A percentile compares a stretch with the other conserved stretches of the same genome.
Conservation (phyloP, 2,888 invertebrate species). For the Caenorhabditis afra region DNA sequence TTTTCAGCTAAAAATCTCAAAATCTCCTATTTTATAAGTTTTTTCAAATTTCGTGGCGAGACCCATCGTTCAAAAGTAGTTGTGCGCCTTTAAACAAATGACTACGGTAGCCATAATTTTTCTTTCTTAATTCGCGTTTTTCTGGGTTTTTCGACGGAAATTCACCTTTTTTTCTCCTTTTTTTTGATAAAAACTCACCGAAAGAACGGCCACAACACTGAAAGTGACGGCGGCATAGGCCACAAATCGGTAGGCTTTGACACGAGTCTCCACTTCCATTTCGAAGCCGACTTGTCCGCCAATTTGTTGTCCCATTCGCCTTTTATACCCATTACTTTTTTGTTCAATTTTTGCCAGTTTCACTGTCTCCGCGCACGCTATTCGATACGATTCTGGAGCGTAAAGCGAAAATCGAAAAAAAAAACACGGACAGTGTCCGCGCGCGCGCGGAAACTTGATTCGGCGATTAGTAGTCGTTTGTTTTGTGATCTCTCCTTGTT, state of each 20-base stretch:
- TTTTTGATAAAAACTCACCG: slow-evolving; percentile 34
- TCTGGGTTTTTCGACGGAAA: too few species aligned
- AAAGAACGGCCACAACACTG: slow-evolving; percentile 63
- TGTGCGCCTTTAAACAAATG: slow-evolving; percentile 2
- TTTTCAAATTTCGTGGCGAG: slow-evolving; percentile 1
- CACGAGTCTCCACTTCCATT: slow-evolving; percentile 54
- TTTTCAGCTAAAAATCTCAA: background rate
- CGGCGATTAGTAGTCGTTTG: slow-evolving; percentile 18
- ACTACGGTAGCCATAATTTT: background rate
- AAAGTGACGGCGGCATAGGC: slow-evolving; percentile 66
- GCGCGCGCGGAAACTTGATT: background rate
- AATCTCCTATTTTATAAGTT: background rate
- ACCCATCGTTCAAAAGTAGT: background rate
- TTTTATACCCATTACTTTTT: slow-evolving; percentile 30
- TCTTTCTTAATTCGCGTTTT: background rate
- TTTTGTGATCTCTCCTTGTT: slow-evolving; percentile 16
- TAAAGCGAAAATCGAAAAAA: slow-evolving; percentile 24
- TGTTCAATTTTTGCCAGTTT: too few species aligned
- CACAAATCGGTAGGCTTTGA: slow-evolving; percentile 65
- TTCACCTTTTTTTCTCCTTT: background rate
- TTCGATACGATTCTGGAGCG: slow-evolving; percentile 28
- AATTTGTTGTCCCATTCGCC: background rate
- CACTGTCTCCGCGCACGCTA: slow-evolving; percentile 13
- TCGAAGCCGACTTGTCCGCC: slow-evolving; percentile 15
- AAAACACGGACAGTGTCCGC: slow-evolving; percentile 27